phyloP scores from a whole-genome alignment of 2,797 vertebrate genomes.

The Silurus lanzhouensis region DNA sequence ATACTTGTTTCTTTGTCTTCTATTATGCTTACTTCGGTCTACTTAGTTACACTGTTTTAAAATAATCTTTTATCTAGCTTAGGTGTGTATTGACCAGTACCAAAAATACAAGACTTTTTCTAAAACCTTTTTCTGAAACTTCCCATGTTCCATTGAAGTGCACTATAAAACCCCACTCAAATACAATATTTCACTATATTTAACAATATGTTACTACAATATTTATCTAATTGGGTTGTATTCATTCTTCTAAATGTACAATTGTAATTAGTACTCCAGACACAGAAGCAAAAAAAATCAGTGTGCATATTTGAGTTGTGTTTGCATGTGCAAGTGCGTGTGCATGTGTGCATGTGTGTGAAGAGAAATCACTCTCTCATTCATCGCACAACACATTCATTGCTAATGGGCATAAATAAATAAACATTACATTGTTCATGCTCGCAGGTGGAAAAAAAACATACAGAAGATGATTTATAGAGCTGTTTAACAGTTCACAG shows the following conservation, averaged over 20 bases:
- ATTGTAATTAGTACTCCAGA: no score
- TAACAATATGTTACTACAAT: no score
- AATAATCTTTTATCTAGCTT: neutral
- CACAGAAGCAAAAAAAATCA: neutral
- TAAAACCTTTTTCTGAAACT: neutral
- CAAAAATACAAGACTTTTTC: neutral
- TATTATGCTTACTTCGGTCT: neutral
- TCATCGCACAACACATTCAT: constrained; percentile 1
- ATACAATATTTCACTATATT: no score
- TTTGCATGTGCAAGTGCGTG: neutral
- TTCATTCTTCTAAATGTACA: neutral
- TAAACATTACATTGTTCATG: constrained; percentile 25
- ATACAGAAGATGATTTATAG: constrained; percentile 14
- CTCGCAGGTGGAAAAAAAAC: constrained; percentile 16
- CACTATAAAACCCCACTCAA: neutral
- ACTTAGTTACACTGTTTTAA: neutral
- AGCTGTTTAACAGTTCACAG: constrained; percentile 23
- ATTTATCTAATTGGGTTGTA: neutral
- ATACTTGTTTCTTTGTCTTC: neutral
- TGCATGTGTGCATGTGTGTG: neutral
- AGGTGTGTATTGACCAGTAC: neutral
- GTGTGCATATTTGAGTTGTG: no score
- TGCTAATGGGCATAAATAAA: constrained; percentile 35
- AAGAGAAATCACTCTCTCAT: constrained; percentile 6
- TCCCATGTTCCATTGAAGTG: neutral